phyloP scores from a whole-genome alignment of 2,888 invertebrate species.

The Zaprionus lineosus region DNA sequence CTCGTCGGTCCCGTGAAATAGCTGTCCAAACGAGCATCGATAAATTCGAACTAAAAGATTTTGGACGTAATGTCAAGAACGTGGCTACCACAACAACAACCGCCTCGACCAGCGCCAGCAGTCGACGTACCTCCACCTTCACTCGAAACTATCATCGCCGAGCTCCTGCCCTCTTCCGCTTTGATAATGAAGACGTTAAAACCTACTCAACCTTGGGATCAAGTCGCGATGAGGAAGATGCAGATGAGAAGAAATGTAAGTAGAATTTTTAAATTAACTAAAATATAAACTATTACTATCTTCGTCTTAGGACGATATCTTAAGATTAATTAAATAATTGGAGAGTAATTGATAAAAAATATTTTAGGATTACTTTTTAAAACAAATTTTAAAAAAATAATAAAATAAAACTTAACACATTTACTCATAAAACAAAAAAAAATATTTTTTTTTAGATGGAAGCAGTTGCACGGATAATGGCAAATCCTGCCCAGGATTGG shows the following conservation, averaged over 20 bases:
- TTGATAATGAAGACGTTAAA: constrained; percentile 79
- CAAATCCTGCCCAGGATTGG: constrained; percentile 74
- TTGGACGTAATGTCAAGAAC: constrained; percentile 66
- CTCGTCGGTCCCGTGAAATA: constrained; percentile 72
- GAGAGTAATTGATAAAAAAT: too few relatives aligned
- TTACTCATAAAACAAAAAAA: too few relatives aligned
- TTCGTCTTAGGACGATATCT: too few relatives aligned
- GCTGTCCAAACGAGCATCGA: constrained; percentile 82
- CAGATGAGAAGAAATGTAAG: constrained; percentile 76
- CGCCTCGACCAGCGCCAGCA: constrained; percentile 68
- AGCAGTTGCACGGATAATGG: constrained; percentile 77
- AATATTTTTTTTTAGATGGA: constrained; percentile 69
- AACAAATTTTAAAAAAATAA: too few relatives aligned
- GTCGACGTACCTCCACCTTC: constrained; percentile 59
- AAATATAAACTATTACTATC: too few relatives aligned
- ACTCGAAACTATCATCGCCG: constrained; percentile 37
- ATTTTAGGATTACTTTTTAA: too few relatives aligned
- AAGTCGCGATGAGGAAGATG: constrained; percentile 80
- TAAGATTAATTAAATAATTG: too few relatives aligned
- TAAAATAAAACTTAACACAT: too few relatives aligned
- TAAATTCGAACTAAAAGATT: constrained; percentile 72
- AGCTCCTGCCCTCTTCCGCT: constrained; percentile 60
- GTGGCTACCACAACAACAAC: constrained; percentile 70
- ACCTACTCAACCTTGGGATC: constrained; percentile 80
- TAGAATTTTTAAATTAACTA: background rate